Evolutionary conservation across 2,888 invertebrate species (phyloP).

Genomic region (Lomographa bimaculata): DNA sequence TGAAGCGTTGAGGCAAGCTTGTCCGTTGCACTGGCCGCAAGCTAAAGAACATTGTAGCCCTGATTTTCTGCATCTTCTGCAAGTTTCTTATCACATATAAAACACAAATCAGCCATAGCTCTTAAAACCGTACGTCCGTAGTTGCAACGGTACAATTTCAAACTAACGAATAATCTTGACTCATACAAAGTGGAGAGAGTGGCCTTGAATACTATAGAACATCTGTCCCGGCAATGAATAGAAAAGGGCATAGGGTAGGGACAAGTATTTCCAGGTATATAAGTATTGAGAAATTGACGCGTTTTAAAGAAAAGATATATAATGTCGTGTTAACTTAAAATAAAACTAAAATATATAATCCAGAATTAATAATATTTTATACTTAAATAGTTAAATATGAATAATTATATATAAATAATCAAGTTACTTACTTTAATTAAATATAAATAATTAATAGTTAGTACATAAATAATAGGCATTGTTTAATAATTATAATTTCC

Average conservation of each 20-base stretch:
- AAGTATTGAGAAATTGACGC: constrained; percentile 34
- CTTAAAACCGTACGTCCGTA: constrained; percentile 31
- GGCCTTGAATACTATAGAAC: constrained; percentile 32
- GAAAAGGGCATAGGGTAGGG: constrained; percentile 33
- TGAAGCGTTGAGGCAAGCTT: constrained; percentile 26
- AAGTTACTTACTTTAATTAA: too few relatives aligned
- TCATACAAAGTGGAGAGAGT: constrained; percentile 26
- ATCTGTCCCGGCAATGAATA: constrained; percentile 35
- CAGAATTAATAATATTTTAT: too few relatives aligned
- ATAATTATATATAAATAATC: too few relatives aligned
- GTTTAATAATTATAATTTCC: too few relatives aligned
- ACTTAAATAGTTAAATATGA: too few relatives aligned
- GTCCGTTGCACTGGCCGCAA: too few relatives aligned
- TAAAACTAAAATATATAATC: too few relatives aligned
- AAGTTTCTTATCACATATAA: constrained; percentile 36
- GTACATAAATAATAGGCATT: too few relatives aligned
- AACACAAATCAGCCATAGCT: constrained; percentile 39
- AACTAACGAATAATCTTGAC: constrained; percentile 33
- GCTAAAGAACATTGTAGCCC: too few relatives aligned
- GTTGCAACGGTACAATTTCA: constrained; percentile 28
- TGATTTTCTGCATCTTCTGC: constrained; percentile 35
- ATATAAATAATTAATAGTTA: too few relatives aligned
- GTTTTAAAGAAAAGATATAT: constrained; percentile 32
- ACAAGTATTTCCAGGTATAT: constrained; percentile 37
- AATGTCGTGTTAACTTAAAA: too few relatives aligned